Percentiles rank a stretch among this genome's conserved stretches.
Evolutionary conservation across 2,113 vertebrate genomes (phyloP).

Genomic region (Chauna torquata): DNA sequence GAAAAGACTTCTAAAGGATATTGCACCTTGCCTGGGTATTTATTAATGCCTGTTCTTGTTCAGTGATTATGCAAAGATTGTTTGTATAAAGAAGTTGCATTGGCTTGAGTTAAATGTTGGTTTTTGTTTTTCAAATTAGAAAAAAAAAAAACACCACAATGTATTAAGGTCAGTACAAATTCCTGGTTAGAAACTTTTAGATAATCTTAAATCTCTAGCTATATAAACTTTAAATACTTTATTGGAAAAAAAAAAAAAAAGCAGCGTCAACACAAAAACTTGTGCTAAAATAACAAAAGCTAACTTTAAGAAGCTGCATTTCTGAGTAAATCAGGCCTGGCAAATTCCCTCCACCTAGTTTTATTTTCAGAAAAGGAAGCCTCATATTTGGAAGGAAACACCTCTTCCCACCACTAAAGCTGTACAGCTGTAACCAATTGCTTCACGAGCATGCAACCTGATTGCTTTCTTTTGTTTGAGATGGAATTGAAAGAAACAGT

Average conservation of each 20-base stretch:
- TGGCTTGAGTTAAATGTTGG: slow-evolving; percentile 12
- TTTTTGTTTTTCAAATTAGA: neutral
- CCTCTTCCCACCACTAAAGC: neutral
- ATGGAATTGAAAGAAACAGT: neutral
- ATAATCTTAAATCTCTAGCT: slow-evolving; percentile 46
- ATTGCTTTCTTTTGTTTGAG: neutral
- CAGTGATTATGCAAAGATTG: slow-evolving; percentile 49
- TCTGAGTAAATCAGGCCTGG: neutral
- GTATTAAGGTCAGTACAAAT: slow-evolving; percentile 66
- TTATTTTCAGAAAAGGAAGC: slow-evolving; percentile 1
- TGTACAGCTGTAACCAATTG: slow-evolving; percentile 3
- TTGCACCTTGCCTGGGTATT: slow-evolving; percentile 19
- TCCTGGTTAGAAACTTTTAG: slow-evolving; percentile 22
- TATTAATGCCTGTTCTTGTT: slow-evolving; percentile 45
- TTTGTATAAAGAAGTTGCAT: slow-evolving; percentile 14
- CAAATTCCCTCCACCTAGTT: neutral
- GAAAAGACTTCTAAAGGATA: slow-evolving; percentile 25
- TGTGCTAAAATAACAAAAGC: neutral
- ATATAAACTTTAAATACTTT: slow-evolving; percentile 1
- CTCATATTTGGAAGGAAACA: neutral
- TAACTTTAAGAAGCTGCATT: neutral
- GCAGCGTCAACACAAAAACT: neutral
- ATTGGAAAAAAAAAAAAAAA: neutral
- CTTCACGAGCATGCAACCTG: slow-evolving; percentile 19
- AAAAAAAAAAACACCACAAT: neutral